These are phyloP conservation scores for Axinella damicornis DNA, from an alignment of 37 sponge, comb jelly and placozoan genomes.

Conservation along the genomic window DNA sequence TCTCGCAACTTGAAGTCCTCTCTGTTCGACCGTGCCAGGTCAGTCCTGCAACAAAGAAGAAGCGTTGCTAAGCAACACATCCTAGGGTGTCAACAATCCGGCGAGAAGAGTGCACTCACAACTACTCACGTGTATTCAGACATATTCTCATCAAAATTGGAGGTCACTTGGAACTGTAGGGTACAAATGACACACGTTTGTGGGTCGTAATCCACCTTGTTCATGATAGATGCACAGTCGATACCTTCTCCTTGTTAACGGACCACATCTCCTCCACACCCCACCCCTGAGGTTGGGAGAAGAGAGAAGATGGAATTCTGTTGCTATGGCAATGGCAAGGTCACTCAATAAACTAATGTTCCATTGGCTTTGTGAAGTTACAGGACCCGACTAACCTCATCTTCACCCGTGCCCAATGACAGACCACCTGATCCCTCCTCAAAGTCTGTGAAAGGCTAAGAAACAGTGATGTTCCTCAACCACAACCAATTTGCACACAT, in stretches of 20 bases:
- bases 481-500: background rate
- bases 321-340: too few species aligned
- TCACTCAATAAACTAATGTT: too few species aligned
- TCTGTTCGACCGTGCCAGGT: slow-evolving; percentile 33
- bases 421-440: background rate
- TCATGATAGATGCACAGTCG: too few species aligned
- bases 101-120: background rate
- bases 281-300: slow-evolving; percentile 43
- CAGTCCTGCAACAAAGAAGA: too few species aligned
- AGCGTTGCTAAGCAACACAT: too few species aligned
- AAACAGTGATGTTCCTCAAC: too few species aligned
- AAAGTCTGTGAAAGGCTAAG: background rate
- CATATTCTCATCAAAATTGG: slow-evolving; percentile 66
- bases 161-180: slow-evolving; percentile 53
- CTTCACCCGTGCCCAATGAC: background rate
- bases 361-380: too few species aligned
- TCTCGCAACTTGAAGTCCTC: slow-evolving; percentile 44
- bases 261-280: slow-evolving; percentile 65
- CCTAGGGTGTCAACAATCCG: too few species aligned
- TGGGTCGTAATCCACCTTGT: too few species aligned
- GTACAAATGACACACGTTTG: too few species aligned
- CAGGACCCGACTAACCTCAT: background rate
- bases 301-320: too few species aligned
- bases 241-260: slow-evolving; percentile 49
- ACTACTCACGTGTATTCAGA: slow-evolving; percentile 73